Base-by-base conservation (phyloP, 2,888 invertebrate genomes). In the Clanis bilineata region DNA sequence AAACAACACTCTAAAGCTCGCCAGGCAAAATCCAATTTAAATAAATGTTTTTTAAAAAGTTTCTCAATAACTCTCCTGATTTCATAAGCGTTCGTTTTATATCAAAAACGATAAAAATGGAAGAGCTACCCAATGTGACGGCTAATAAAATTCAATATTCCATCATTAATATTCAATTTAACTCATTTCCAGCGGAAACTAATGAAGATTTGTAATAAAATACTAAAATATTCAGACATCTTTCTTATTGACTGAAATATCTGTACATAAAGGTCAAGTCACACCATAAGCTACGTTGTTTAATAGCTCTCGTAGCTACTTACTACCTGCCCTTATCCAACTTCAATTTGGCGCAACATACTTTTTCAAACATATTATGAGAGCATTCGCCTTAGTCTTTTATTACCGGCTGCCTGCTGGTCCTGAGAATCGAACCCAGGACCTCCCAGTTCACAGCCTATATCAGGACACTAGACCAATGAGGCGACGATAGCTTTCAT, bases 71-170 rank as follows among this genome's bases (percentile, higher is more conserved):
- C 28, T 32, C n/a, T 6, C 18, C 32, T 25, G 28, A 51, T 32
- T 51, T 51, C 32, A 25, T 10, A 4, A 32, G 28, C 15, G 15
- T 47, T 47, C 25, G 25, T 3, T 32, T 51, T 51, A 51, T 51
- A 32, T 32, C 18, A 2, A 51, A 15, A 32, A 28, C 51, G 51
- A 51, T 23, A 45, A 32, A 7, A 15, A 45, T 15, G 2, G 25
- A 6, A 7, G n/a, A n/a, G n/a, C n/a, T n/a, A n/a, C n/a, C 15
- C 28, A 18, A 15, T 18, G 18, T 18, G 32, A 51, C 28, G 32
- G 10, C 21, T 32, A 51, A 51, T 51, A 51, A 51, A 51, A 51
- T 51, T 51, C 28, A 51, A 51, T 51, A 28, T 51, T 51, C 18
- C 18, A 51, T 9, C 18, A 51, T 51, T 51, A 32, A 51, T 51